Evolutionary conservation across 2,888 invertebrate species (phyloP).

Genomic region (Xanthorhoe spadicearia): DNA sequence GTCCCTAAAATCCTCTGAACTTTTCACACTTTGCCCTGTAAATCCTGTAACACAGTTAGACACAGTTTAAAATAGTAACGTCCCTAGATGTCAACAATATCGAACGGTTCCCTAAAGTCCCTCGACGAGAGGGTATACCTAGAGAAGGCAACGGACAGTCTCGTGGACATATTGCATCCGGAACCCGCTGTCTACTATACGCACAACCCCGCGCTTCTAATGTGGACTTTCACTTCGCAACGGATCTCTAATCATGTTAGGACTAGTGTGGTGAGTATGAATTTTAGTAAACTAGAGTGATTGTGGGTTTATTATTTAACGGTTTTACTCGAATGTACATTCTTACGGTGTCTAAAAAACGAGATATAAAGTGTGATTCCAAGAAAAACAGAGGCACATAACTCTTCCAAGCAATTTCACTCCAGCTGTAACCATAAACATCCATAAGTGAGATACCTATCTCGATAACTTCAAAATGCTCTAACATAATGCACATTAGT

Average conservation of each 20-base stretch:
- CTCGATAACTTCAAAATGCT: too few species aligned
- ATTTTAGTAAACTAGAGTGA: background rate
- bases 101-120: slow-evolving; percentile 65
- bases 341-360: too few species aligned
- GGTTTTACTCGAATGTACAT: background rate
- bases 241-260: slow-evolving; percentile 64
- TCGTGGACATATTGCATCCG: slow-evolving; percentile 64
- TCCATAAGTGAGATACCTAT: too few species aligned
- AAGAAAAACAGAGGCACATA: too few species aligned
- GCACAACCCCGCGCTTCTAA: slow-evolving; percentile 72
- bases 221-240: slow-evolving; percentile 74
- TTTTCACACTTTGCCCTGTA: too few species aligned
- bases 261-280: slow-evolving; percentile 65
- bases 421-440: too few species aligned
- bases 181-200: slow-evolving; percentile 69
- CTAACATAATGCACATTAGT: too few species aligned
- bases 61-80: too few species aligned
- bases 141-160: slow-evolving; percentile 71
- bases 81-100: slow-evolving; percentile 77
- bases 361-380: too few species aligned
- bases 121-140: slow-evolving; percentile 68
- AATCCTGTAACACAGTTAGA: too few species aligned
- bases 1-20: too few species aligned
- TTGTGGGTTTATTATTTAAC: background rate
- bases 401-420: too few species aligned